These are phyloP conservation scores for Cosmia pyralina DNA, from an alignment of 2,888 invertebrate species.

Conservation along the genomic window DNA sequence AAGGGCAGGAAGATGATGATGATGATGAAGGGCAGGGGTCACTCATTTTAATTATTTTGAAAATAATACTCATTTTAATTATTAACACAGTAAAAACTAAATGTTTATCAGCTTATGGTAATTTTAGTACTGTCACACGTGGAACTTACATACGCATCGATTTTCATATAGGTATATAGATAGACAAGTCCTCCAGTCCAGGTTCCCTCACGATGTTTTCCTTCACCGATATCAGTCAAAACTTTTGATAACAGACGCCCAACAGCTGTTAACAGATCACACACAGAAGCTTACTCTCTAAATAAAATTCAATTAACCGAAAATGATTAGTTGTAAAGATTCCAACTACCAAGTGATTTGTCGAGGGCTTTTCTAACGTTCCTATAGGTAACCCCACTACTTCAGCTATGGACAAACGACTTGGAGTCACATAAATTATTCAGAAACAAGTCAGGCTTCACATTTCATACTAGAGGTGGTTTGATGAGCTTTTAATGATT, in stretches of 20 bases:
- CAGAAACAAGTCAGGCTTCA: neutral
- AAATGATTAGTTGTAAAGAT: neutral
- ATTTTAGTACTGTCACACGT: no score
- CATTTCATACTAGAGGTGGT: neutral
- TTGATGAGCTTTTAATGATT: constrained; percentile 27
- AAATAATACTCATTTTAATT: no score
- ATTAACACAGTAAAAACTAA: no score
- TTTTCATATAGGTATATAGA: no score
- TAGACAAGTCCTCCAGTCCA: no score
- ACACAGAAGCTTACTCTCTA: neutral
- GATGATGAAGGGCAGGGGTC: no score
- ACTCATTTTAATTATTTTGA: no score
- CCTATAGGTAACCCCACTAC: neutral
- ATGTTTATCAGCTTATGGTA: no score
- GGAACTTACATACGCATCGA: no score
- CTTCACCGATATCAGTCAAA: neutral
- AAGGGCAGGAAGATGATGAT: no score
- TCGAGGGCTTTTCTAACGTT: neutral
- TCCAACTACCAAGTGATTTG: neutral
- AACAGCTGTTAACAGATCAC: neutral
- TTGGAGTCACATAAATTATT: constrained; percentile 19
- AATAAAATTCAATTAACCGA: neutral
- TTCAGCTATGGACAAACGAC: neutral
- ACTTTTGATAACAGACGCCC: neutral
- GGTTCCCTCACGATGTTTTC: neutral